Percentiles rank a stretch among this genome's conserved stretches.
Evolutionary conservation across 2,888 invertebrate species (phyloP).

Genomic region (Ectemnius continuus): DNA sequence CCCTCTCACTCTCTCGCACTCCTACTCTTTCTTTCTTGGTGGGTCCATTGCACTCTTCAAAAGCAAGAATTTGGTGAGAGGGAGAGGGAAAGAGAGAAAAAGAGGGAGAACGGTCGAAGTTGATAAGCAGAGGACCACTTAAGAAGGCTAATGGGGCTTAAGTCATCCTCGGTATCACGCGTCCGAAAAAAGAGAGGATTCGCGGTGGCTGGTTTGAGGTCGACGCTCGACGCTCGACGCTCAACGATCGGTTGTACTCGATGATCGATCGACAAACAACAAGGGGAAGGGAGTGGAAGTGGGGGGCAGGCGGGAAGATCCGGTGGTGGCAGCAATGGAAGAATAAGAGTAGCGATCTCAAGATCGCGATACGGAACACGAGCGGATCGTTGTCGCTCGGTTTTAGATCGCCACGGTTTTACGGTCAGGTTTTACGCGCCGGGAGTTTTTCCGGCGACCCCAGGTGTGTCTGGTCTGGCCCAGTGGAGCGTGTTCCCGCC

Average conservation of each 20-base stretch:
- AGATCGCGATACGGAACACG: slow-evolving; percentile 15
- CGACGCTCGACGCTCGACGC: neutral
- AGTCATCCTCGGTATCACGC: slow-evolving; percentile 1
- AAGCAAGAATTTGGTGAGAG: too few species aligned
- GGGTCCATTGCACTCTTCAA: neutral
- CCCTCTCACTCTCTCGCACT: neutral
- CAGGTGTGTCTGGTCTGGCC: slow-evolving; percentile 74
- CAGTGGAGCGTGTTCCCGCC: slow-evolving; percentile 70
- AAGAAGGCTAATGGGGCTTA: slow-evolving; percentile 3
- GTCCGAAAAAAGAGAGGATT: too few species aligned
- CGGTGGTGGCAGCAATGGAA: neutral
- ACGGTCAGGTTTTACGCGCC: slow-evolving; percentile 52
- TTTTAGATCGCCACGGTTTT: slow-evolving; percentile 44
- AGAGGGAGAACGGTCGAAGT: neutral
- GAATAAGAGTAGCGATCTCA: slow-evolving; percentile 4
- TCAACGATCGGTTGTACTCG: neutral
- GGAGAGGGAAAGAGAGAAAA: neutral
- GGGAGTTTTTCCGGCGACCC: slow-evolving; percentile 63
- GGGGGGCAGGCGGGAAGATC: neutral
- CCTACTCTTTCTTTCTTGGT: neutral
- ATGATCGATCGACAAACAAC: neutral
- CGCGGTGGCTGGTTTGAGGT: too few species aligned
- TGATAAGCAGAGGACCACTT: slow-evolving; percentile 6
- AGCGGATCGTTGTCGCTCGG: slow-evolving; percentile 45
- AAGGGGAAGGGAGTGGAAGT: neutral